Percentiles rank a stretch among this genome's conserved stretches.
Conservation (phyloP, 2,888 invertebrate species). For the Galerucella pusilla region DNA sequence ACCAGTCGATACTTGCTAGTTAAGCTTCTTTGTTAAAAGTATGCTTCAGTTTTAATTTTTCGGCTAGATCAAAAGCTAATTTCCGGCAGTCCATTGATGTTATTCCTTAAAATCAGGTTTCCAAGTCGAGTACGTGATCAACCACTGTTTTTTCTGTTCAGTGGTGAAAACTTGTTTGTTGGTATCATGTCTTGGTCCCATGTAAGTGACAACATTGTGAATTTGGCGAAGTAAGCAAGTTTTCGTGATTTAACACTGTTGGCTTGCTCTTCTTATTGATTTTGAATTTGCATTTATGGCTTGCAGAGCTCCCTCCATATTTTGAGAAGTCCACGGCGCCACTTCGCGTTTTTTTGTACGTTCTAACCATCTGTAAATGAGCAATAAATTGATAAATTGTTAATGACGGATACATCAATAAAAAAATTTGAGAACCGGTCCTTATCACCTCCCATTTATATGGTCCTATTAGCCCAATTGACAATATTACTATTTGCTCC, state of each 20-base stretch:
- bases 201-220: constrained; percentile 14
- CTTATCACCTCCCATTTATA: too few relatives aligned
- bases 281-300: neutral
- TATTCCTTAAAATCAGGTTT: constrained; percentile 21
- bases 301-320: neutral
- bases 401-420: too few relatives aligned
- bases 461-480: too few relatives aligned
- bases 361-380: too few relatives aligned
- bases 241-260: constrained; percentile 9
- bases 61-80: constrained; percentile 5
- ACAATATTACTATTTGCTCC: too few relatives aligned
- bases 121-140: constrained; percentile 23
- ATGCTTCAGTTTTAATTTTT: constrained; percentile 18
- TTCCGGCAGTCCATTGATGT: constrained; percentile 10
- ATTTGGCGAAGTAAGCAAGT: constrained; percentile 3
- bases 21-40: neutral
- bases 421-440: too few relatives aligned
- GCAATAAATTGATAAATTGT: too few relatives aligned
- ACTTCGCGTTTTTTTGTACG: too few relatives aligned
- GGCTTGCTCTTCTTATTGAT: constrained; percentile 7
- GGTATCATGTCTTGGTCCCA: neutral
- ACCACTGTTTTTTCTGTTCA: too few relatives aligned
- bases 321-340: neutral
- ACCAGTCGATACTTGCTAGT: constrained; percentile 14
- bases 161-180: neutral